Conservation (phyloP, 2,888 invertebrate species). For the Lepidocyrtinus sp. region DNA sequence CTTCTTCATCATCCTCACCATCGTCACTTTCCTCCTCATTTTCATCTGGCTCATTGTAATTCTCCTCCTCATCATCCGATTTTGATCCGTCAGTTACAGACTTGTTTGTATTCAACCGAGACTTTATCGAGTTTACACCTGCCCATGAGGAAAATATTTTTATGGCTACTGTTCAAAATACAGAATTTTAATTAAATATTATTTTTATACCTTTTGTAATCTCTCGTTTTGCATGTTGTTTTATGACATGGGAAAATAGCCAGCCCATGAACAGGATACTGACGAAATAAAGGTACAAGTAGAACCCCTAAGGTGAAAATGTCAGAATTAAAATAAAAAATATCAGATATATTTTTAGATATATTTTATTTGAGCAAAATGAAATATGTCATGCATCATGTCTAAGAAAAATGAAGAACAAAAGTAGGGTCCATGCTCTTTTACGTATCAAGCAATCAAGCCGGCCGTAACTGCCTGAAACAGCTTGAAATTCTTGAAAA, state of each 20-base stretch:
- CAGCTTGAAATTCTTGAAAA: constrained; percentile 14
- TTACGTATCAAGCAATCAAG: too few species aligned
- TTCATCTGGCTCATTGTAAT: not conserved
- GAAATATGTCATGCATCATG: too few species aligned
- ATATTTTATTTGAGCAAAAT: too few species aligned
- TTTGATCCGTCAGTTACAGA: constrained; percentile 17
- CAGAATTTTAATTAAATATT: not conserved
- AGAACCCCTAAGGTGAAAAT: constrained; percentile 88
- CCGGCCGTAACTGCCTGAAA: constrained; percentile 28
- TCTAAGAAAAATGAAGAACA: too few species aligned
- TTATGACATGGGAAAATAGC: constrained; percentile 85
- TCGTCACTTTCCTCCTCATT: constrained; percentile 25
- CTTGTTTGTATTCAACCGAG: constrained; percentile 37
- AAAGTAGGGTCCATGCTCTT: too few species aligned
- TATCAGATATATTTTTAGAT: not conserved
- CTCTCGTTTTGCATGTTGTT: constrained; percentile 73
- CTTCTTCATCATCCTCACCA: constrained; percentile 1
- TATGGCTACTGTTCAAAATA: not conserved
- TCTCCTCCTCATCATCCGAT: constrained; percentile 13
- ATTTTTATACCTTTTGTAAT: constrained; percentile 45
- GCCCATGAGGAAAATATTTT: not conserved
- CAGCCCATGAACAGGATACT: constrained; percentile 88
- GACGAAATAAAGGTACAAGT: constrained; percentile 88
- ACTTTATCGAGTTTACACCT: constrained; percentile 54
- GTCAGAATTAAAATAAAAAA: too few species aligned